Base-by-base conservation (phyloP, 2,888 invertebrate species). In the Polylopha cassiicola region DNA sequence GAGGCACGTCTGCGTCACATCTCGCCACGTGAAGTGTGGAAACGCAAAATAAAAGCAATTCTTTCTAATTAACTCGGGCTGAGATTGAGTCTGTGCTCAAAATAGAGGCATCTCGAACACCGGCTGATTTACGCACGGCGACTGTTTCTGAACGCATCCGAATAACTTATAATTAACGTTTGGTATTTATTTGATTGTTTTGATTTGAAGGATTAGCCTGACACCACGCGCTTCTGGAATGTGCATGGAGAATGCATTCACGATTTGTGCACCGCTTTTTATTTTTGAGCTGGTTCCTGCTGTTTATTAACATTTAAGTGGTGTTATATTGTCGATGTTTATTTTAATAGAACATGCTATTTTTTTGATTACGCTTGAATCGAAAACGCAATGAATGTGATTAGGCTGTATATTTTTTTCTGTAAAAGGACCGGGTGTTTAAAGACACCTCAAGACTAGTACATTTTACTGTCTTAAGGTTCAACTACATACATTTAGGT, bases 21-120 rank as follows among this genome's bases (percentile, higher is more conserved):
- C 65, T 62, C 57, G 53, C 53, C 62, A 60, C 65, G 60, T 61
- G 67, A 68, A 72, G 74, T 77, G 79, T 77, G 78, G 75, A 76
- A 76, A 73, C 73, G 79, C 76, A 64, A 81, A 84, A 85, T 84
- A 85, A 85, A 81, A 84, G 78, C 81, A 78, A 84, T 85, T 82
- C 81, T 84, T 85, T 84, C 77, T 84, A 85, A 84, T 84, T 82
- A 85, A 74, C 79, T 63, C 65, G 46, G 55, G 64, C 62, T 58
- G 65, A 68, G 71, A 73, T 72, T 69, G 74, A 72, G 68, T 57
- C 65, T 66, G 47, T 57, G 53, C 63, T 65, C 57, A 60, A 79
- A 82, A 82, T 84, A 84, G 77, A 77, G 47, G 44, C 56, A 55
- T 61, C 62, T 56, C 61, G 57, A 62, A 62, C 68, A 59, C 62